These are phyloP conservation scores for Pantala flavescens DNA, from an alignment of 1,140 invertebrate genomes.

Conservation along the genomic window DNA sequence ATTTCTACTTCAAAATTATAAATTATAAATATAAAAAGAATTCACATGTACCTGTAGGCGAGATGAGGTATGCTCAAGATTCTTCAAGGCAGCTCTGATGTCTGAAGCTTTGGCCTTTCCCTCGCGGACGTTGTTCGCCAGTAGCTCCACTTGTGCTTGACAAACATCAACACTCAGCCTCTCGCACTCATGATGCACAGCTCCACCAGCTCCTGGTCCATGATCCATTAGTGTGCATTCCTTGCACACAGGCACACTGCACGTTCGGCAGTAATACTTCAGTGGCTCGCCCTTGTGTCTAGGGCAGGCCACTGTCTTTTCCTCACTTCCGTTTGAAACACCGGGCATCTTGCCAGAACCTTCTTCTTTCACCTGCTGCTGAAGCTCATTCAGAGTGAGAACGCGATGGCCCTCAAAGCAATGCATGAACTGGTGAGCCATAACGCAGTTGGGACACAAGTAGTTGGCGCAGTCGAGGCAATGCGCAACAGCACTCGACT, in stretches of 20 bases:
- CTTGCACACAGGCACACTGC: conserved; percentile 82
- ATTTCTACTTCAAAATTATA: too few relatives aligned
- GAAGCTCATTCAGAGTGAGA: conserved; percentile 56
- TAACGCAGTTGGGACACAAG: conserved; percentile 91
- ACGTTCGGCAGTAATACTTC: conserved; percentile 86
- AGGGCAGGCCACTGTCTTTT: conserved; percentile 53
- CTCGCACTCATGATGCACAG: conserved; percentile 62
- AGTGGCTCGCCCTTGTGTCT: conserved; percentile 77
- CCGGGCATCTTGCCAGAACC: background rate
- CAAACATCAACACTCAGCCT: conserved; percentile 61
- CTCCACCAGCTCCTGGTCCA: conserved; percentile 47
- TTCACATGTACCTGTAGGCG: conserved; percentile 39
- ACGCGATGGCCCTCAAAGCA: conserved; percentile 95
- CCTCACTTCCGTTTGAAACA: background rate
- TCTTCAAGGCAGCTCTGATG: conserved; percentile 70
- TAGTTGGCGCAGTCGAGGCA: conserved; percentile 93
- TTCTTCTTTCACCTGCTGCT: background rate
- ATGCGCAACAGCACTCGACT: conserved; percentile 74
- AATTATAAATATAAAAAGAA: too few relatives aligned
- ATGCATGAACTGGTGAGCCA: conserved; percentile 97
- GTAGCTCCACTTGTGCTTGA: conserved; percentile 70
- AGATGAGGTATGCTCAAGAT: conserved; percentile 71
- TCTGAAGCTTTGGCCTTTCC: conserved; percentile 74
- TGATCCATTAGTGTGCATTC: conserved; percentile 87
- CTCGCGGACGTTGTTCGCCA: conserved; percentile 69